Conservation (phyloP, 1,140 invertebrate genomes). For the Drosophila triauraria region DNA sequence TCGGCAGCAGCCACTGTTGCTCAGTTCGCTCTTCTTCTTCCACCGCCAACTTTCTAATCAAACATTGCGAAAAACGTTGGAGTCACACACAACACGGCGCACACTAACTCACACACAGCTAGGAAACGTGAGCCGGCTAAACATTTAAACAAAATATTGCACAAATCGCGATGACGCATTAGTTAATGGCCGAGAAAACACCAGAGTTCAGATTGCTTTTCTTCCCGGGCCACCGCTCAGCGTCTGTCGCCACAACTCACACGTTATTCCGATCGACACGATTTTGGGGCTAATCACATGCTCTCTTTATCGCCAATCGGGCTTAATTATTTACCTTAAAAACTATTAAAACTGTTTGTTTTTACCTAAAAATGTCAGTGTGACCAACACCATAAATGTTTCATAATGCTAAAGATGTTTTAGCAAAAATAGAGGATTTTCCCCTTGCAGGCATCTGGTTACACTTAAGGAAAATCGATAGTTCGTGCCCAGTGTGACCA, state of each 20-base stretch:
- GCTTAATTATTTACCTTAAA: conserved; percentile 39
- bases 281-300: not conserved
- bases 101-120: conserved; percentile 15
- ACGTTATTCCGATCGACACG: not conserved
- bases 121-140: conserved; percentile 55
- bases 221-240: not conserved
- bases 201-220: conserved; percentile 20
- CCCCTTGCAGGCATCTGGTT: too few species aligned
- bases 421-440: too few species aligned
- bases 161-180: conserved; percentile 72
- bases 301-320: not conserved
- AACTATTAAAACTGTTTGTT: conserved; percentile 29
- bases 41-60: conserved; percentile 75
- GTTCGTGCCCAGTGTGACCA: too few species aligned
- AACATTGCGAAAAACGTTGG: conserved; percentile 48
- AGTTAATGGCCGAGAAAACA: conserved; percentile 58
- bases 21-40: conserved; percentile 27
- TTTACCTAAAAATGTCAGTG: conserved; percentile 1
- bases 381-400: not conserved
- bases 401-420: too few species aligned
- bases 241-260: not conserved
- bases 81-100: conserved; percentile 39
- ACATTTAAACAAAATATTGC: conserved; percentile 62
- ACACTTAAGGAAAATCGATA: too few species aligned
- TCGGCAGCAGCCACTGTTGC: conserved; percentile 40